Evolutionary conservation across 1,140 invertebrate species (phyloP).

Genomic region (Conus ventricosus): DNA sequence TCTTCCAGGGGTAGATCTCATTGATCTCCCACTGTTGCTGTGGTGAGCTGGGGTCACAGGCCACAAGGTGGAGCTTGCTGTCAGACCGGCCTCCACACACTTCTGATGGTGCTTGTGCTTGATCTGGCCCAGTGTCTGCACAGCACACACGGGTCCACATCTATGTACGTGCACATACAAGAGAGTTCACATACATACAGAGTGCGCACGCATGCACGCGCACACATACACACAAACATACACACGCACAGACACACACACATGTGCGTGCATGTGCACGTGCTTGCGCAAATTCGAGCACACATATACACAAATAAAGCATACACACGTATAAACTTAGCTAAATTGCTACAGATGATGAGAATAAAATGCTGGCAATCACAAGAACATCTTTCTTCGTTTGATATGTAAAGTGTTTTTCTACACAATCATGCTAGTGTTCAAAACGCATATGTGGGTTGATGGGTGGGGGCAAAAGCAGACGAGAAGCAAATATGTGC

Average conservation of each 20-base stretch:
- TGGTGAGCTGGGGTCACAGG: slow-evolving; percentile 48
- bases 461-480: too few relatives aligned
- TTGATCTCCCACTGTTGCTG: slow-evolving; percentile 61
- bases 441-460: too few relatives aligned
- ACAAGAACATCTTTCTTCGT: too few relatives aligned
- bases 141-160: background rate
- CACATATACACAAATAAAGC: background rate
- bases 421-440: too few relatives aligned
- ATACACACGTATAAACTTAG: too few relatives aligned
- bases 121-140: slow-evolving; percentile 57
- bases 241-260: background rate
- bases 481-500: background rate
- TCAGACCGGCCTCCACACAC: slow-evolving; percentile 59
- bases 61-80: slow-evolving; percentile 56
- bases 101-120: slow-evolving; percentile 52
- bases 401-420: too few relatives aligned
- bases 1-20: slow-evolving; percentile 61
- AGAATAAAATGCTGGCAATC: too few relatives aligned
- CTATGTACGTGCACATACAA: background rate
- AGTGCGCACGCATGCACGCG: too few relatives aligned
- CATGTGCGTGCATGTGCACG: background rate
- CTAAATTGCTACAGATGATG: too few relatives aligned
- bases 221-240: too few relatives aligned
- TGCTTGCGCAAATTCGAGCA: background rate
- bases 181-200: background rate